Evolutionary conservation across 2,113 vertebrate species (phyloP), one percentile per base, ranked within the genome.

Genomic region (Sorex fumeus): DNA sequence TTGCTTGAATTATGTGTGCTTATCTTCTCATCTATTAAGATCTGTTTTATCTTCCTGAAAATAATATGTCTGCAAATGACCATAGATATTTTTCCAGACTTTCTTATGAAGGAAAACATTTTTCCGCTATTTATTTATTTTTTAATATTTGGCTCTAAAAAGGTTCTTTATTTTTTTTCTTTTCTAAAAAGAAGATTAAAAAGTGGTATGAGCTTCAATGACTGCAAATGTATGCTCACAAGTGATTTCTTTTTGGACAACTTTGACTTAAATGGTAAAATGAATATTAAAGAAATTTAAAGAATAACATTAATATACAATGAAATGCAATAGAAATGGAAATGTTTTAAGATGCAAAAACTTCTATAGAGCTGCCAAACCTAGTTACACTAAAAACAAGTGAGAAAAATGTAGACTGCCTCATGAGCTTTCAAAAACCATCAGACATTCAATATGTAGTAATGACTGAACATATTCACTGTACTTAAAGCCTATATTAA

Each of bases 401-500:
- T 88, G 87, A 93, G 75, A 95, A 95, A 66, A 67, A 93, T 69
- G 91, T 53, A 90, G 88, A 97, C 95, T 95, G 77, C 86, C 83
- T 95, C 76, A 77, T 0, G 6, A 97, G 96, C 90, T 96, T 95
- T 97, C 90, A 90, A 83, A 97, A 98, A 95, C 95, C 95, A 96
- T 95, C 94, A 97, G 93, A 94, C 90, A 89, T 28, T 97, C 96
- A 97, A 96, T 97, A 91, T 0, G 93, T 88, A 92, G 93, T 97
- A 96, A 97, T 97, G 96, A 97, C 86, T 90, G 96, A 96, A 96
- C 94, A 88, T 67, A 96, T 95, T 97, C 97, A 90, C 94, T 93
- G 87, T 91, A 95, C 94, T 96, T 95, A 97, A 85, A 92, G 97
- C 93, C 86, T 95, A 94, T 94, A 95, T 96, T 95, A 87, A 97